phyloP scores from a whole-genome alignment of 2,797 vertebrate genomes.

The Caiman crocodilus region DNA sequence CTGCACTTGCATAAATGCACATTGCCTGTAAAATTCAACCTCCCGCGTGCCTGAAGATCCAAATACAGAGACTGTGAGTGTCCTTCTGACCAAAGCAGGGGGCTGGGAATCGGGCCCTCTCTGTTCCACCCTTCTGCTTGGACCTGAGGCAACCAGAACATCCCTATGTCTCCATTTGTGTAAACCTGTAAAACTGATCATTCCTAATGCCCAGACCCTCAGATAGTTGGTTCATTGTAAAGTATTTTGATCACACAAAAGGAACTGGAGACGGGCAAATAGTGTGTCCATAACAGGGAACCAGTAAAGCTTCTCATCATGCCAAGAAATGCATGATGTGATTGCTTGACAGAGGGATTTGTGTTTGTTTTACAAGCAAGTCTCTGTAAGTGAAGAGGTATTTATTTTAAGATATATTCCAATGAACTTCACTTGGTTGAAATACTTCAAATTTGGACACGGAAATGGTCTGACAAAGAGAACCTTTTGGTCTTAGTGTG shows the following conservation, averaged over 20 bases:
- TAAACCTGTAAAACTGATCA: not conserved
- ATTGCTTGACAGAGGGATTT: not conserved
- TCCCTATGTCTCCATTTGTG: not conserved
- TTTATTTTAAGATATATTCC: constrained; percentile 4
- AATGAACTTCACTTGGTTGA: not conserved
- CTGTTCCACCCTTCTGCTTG: not conserved
- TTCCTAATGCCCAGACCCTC: not conserved
- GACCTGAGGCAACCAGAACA: not conserved
- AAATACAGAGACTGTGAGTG: not conserved
- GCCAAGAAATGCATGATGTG: not conserved
- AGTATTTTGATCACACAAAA: not conserved
- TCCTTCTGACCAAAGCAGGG: not conserved
- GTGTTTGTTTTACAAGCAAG: constrained; percentile 7
- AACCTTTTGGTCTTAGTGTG: not conserved
- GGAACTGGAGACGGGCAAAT: not conserved
- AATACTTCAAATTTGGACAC: not conserved
- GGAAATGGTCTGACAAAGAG: not conserved
- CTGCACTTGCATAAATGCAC: not conserved
- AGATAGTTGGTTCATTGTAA: not conserved
- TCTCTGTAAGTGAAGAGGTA: not conserved
- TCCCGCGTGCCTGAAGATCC: not conserved
- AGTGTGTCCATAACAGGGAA: not conserved
- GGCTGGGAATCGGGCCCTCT: not conserved
- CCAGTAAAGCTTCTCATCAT: not conserved
- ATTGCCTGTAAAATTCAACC: not conserved